Evolutionary conservation across 2,113 vertebrate species (phyloP).

Genomic region (Cryptomyrus ogoouensis): DNA sequence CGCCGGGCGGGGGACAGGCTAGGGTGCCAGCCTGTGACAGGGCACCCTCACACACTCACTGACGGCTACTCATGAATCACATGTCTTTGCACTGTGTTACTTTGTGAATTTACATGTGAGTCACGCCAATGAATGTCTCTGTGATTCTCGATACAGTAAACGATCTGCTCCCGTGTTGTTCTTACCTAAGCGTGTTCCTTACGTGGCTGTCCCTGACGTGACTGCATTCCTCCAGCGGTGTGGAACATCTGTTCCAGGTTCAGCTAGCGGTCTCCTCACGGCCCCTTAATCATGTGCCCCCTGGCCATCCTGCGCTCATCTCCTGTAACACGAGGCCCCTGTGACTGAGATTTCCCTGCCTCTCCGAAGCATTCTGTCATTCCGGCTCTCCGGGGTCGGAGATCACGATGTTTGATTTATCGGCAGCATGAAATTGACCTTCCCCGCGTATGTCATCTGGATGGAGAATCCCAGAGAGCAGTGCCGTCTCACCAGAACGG

Average conservation of each 20-base stretch:
- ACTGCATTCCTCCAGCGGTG: constrained; percentile 32
- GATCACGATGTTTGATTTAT: background rate
- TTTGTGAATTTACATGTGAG: background rate
- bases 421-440: background rate
- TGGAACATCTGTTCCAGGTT: constrained; percentile 51
- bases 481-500: background rate
- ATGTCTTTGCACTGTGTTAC: background rate
- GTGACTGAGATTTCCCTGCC: constrained; percentile 37
- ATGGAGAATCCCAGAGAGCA: background rate
- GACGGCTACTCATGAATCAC: background rate
- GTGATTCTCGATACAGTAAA: background rate
- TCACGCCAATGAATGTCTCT: background rate
- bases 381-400: constrained; percentile 14
- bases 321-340: constrained; percentile 45
- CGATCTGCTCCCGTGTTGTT: background rate
- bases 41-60: background rate
- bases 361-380: constrained; percentile 46
- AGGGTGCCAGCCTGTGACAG: background rate
- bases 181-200: background rate
- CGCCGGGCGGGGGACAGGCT: background rate
- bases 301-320: constrained; percentile 41
- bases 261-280: constrained; percentile 45
- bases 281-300: constrained; percentile 45
- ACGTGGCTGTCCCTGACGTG: background rate
- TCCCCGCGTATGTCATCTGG: background rate